Conservation (phyloP, 2,113 vertebrate genomes). For the Entomyzon cyanotis region DNA sequence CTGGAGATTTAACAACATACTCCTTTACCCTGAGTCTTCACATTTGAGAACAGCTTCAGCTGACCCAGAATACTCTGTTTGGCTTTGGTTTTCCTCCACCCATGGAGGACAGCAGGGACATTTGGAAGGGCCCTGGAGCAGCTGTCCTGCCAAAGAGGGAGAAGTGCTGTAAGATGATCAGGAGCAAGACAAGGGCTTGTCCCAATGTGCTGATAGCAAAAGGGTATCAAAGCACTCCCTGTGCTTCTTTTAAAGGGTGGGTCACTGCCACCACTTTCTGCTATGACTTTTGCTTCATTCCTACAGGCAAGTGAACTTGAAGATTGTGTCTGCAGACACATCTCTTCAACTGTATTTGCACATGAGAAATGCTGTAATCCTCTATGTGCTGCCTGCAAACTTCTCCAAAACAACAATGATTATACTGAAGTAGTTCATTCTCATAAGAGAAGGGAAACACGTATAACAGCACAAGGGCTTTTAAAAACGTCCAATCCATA, state of each 20-base stretch:
- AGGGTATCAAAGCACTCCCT: conserved; percentile 24
- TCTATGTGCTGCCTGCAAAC: background rate
- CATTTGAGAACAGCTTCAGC: background rate
- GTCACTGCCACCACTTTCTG: background rate
- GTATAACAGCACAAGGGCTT: background rate
- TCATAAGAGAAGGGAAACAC: background rate
- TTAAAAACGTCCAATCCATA: background rate
- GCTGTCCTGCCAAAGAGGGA: conserved; percentile 72
- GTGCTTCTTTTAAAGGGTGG: conserved; percentile 25
- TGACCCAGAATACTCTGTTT: conserved; percentile 6
- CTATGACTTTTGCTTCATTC: background rate
- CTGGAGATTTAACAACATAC: background rate
- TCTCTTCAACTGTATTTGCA: background rate
- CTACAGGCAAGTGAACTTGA: background rate
- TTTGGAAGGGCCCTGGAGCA: conserved; percentile 54
- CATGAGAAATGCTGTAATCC: background rate
- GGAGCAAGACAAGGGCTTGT: conserved; percentile 6
- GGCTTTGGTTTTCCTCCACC: conserved; percentile 24
- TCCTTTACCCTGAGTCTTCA: background rate
- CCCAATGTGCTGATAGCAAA: background rate
- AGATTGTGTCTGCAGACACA: background rate
- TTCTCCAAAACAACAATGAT: background rate
- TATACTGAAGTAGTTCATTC: background rate
- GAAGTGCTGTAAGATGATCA: conserved; percentile 66
- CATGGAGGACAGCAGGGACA: conserved; percentile 20